A percentile compares a stretch with the other conserved stretches of the same genome.
These are phyloP conservation scores for Eulemur rufifrons DNA, from an alignment of 2,113 vertebrate species.

Conservation along the genomic window DNA sequence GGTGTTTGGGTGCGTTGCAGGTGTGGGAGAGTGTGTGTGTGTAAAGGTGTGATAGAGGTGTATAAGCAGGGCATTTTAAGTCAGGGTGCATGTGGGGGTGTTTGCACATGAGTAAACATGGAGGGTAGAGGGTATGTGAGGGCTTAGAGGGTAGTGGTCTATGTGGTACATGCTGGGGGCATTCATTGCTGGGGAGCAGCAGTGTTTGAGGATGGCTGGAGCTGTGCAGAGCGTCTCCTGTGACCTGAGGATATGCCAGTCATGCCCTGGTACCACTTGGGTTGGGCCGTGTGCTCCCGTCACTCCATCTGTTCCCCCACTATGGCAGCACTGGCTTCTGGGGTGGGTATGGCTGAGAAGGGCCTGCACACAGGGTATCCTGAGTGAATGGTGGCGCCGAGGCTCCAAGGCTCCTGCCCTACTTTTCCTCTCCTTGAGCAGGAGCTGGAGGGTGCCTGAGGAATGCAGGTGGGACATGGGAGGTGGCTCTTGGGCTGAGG, in stretches of 20 bases:
- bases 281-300: not conserved
- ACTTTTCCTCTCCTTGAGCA: constrained; percentile 32
- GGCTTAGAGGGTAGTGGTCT: constrained; percentile 15
- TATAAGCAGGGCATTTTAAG: constrained; percentile 14
- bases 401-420: not conserved
- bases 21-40: not conserved
- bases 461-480: not conserved
- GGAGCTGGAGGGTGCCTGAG: constrained; percentile 9
- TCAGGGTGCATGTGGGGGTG: not conserved
- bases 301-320: not conserved
- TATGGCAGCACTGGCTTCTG: constrained; percentile 38
- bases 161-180: not conserved
- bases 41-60: not conserved
- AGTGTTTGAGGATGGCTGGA: constrained; percentile 38
- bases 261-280: constrained; percentile 49
- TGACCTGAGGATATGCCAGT: constrained; percentile 52
- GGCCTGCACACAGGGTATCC: constrained; percentile 23
- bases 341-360: constrained; percentile 31
- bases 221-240: constrained; percentile 52
- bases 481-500: not conserved
- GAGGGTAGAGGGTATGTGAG: not conserved
- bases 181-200: constrained; percentile 48
- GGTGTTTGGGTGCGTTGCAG: not conserved
- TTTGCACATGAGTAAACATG: constrained; percentile 19
- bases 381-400: not conserved